Evolutionary conservation across 1,140 invertebrate genomes (phyloP).

Genomic region (Oncopodura yosiiana): DNA sequence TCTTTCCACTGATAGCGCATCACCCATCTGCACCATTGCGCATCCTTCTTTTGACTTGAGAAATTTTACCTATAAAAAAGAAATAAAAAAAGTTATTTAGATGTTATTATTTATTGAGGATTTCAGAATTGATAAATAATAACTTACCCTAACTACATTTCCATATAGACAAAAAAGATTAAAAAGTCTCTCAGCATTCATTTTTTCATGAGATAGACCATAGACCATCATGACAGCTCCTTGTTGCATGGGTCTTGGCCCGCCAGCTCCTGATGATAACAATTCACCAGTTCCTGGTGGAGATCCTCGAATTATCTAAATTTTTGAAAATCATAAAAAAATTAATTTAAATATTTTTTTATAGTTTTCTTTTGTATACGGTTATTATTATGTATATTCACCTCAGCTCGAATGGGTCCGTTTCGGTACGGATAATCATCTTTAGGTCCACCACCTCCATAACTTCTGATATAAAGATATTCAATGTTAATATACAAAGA

Average conservation of each 20-base stretch:
- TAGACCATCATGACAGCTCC: constrained; percentile 97
- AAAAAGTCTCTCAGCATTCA: constrained; percentile 95
- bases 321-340: too few species aligned
- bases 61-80: constrained; percentile 76
- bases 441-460: constrained; percentile 24
- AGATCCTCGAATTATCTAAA: too few species aligned
- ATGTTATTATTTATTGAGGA: not conserved
- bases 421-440: constrained; percentile 30
- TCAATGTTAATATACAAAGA: too few species aligned
- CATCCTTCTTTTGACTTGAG: constrained; percentile 97
- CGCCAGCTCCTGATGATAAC: constrained; percentile 36
- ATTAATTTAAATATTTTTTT: too few species aligned
- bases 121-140: too few species aligned
- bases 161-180: constrained; percentile 98
- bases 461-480: constrained; percentile 20
- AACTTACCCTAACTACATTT: constrained; percentile 88
- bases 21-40: constrained; percentile 99
- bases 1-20: constrained; percentile 83
- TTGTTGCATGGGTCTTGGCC: constrained; percentile 47
- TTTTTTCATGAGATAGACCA: constrained; percentile 81
- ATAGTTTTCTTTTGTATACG: too few species aligned
- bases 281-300: constrained; percentile 40
- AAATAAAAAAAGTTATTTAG: not conserved
- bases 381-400: too few species aligned
- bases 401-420: constrained; percentile 28